These are phyloP conservation scores for Xylocopa sonorina DNA, from an alignment of 1,140 invertebrate species.

Conservation along the genomic window DNA sequence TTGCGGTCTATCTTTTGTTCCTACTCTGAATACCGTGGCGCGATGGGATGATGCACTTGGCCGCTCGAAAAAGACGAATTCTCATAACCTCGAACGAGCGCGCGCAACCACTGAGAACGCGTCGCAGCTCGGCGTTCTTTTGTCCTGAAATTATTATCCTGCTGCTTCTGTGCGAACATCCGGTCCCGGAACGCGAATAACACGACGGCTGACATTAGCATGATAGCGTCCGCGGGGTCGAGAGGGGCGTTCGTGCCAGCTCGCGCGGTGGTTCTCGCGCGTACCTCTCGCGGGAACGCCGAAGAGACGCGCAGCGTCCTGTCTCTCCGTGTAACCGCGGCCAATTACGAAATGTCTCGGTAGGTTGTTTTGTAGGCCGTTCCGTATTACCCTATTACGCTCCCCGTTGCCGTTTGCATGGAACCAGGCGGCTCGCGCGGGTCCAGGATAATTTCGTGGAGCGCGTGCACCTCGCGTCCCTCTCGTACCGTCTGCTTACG, in stretches of 20 bases:
- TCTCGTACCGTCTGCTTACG: neutral
- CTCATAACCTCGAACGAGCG: neutral
- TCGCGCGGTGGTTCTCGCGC: constrained; percentile 37
- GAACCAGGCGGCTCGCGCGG: constrained; percentile 56
- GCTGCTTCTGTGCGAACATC: constrained; percentile 44
- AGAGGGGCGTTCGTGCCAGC: constrained; percentile 14
- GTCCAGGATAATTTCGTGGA: constrained; percentile 71
- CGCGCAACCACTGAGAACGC: no score
- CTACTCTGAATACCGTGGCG: neutral
- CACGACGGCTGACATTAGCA: constrained; percentile 39
- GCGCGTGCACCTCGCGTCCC: constrained; percentile 8
- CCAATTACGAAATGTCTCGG: constrained; percentile 77
- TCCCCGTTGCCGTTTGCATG: constrained; percentile 39
- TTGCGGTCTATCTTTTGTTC: neutral
- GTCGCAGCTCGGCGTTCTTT: constrained; percentile 43
- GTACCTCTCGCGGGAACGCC: constrained; percentile 14
- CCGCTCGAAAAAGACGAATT: neutral
- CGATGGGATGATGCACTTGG: neutral
- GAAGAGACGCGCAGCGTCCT: neutral
- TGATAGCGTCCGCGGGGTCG: neutral
- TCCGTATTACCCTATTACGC: constrained; percentile 76
- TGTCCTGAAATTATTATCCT: constrained; percentile 33
- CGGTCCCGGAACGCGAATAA: constrained; percentile 25
- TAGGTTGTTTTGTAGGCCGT: constrained; percentile 61
- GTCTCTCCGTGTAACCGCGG: constrained; percentile 49